Evolutionary conservation across 2,797 vertebrate genomes (phyloP), one percentile per base, ranked within the genome.

Genomic region (Hylomyscus alleni): DNA sequence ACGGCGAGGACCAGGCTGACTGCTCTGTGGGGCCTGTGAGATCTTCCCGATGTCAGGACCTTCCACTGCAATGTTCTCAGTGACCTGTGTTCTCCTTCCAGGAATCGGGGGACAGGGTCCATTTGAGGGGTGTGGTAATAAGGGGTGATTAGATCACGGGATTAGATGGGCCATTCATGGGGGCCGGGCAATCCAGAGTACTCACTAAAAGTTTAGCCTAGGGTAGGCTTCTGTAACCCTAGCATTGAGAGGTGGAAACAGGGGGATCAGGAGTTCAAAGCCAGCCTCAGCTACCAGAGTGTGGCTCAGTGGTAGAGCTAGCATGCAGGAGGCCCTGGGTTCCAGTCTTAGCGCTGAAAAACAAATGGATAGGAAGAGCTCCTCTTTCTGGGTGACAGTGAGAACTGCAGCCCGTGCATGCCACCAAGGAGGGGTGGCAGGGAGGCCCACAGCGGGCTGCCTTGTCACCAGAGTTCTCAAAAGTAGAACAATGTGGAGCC

Each of bases 381-480:
- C 85, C 65, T 26, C 9, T 19, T 24, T 44, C 76, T 58, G 37
- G 56, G 65, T 1, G 0, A 3, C 0, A 0, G 20, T 3, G 1
- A 84, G 37, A 20, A 14, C 29, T 0, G 11, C 67, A 76, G 81
- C 26, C 56, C 2, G 6, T 52, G n/a, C n/a, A n/a, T n/a, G 69
- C 29, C 13, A 4, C 1, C 22, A 40, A 0, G 3, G 20, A 29
- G 19, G 7, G 40, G 60, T 3, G 3, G 9, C 22, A 50, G 1
- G 37, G 44, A 65, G 54, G 5, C 2, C 4, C 40, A 13, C 4
- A 11, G 22, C 2, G 4, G 26, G 20, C 69, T 50, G 56, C 5
- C 13, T 7, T 22, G 72, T 22, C n/a, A 17, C 12, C 29, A 44
- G 0, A 3, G 73, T 24, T 5, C 0, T 2, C 9, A 15, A n/a